phyloP scores from a whole-genome alignment of 2,888 invertebrate species.

The Matsumyia berberina region DNA sequence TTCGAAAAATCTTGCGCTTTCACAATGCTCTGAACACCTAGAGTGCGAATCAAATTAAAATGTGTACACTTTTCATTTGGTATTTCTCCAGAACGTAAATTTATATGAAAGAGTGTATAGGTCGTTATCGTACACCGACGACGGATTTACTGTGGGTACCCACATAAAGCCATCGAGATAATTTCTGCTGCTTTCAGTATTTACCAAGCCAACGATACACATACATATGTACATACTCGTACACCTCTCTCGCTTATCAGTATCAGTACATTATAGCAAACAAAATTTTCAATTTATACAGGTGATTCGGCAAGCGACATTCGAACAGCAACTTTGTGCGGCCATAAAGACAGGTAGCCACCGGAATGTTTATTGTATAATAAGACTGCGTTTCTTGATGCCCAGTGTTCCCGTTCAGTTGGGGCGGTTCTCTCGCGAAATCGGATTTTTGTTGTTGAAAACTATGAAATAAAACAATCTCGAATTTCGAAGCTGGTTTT shows the following conservation, averaged over 20 bases:
- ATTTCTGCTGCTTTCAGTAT: constrained; percentile 55
- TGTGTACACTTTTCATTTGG: constrained; percentile 28
- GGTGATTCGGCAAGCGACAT: constrained; percentile 66
- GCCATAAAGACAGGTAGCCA: constrained; percentile 59
- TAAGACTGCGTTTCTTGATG: constrained; percentile 50
- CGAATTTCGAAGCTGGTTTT: constrained; percentile 42
- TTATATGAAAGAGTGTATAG: constrained; percentile 27
- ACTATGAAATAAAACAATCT: constrained; percentile 29
- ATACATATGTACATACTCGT: constrained; percentile 6
- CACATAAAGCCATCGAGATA: constrained; percentile 62
- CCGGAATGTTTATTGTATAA: constrained; percentile 56
- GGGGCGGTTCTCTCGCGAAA: constrained; percentile 33
- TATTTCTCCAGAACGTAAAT: constrained; percentile 19
- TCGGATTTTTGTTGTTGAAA: neutral
- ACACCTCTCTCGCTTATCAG: constrained; percentile 69
- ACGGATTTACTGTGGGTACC: constrained; percentile 42
- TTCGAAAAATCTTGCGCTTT: constrained; percentile 1
- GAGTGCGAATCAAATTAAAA: constrained; percentile 11
- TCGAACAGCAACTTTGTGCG: constrained; percentile 49
- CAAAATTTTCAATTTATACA: constrained; percentile 66
- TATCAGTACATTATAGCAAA: constrained; percentile 54
- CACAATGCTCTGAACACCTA: neutral
- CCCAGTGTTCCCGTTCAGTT: constrained; percentile 36
- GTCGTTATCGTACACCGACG: constrained; percentile 48
- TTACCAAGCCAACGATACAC: constrained; percentile 44